phyloP scores from a whole-genome alignment of 2,797 vertebrate genomes.

The Loris lydekkerianus region DNA sequence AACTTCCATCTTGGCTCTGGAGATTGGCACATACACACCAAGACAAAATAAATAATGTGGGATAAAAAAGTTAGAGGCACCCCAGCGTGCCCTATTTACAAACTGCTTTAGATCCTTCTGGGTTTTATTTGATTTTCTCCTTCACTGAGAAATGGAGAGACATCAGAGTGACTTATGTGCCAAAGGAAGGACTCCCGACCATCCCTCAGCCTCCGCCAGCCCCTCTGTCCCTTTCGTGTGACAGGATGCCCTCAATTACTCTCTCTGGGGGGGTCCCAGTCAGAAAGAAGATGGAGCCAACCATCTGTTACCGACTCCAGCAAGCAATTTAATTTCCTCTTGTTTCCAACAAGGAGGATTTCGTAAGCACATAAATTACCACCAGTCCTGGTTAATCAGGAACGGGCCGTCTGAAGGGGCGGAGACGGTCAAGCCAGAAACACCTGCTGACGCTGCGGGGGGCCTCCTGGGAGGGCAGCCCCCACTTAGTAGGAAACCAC shows the following conservation, averaged over 20 bases:
- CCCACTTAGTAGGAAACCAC: background rate
- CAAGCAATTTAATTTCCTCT: conserved; percentile 83
- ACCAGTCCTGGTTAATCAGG: conserved; percentile 65
- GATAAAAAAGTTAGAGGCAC: conserved; percentile 52
- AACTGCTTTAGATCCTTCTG: conserved; percentile 65
- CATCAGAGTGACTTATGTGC: conserved; percentile 76
- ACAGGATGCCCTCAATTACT: conserved; percentile 84
- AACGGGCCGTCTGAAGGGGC: conserved; percentile 11
- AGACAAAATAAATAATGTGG: conserved; percentile 33
- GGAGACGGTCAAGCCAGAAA: background rate
- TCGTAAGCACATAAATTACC: conserved; percentile 74
- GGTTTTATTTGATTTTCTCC: conserved; percentile 80
- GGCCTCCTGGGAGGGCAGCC: background rate
- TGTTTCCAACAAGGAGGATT: conserved; percentile 73
- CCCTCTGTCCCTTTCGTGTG: conserved; percentile 67
- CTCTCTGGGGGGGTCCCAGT: conserved; percentile 71
- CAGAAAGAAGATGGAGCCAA: conserved; percentile 79
- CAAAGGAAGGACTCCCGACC: conserved; percentile 53
- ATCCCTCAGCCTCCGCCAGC: conserved; percentile 51
- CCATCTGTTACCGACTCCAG: conserved; percentile 82
- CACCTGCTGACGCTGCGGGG: background rate
- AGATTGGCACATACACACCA: background rate
- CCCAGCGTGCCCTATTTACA: conserved; percentile 73
- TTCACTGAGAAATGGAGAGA: conserved; percentile 75
- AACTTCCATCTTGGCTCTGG: conserved; percentile 48